Base-by-base conservation (phyloP, 2,888 invertebrate species). In the Trissolcus japonicus region DNA sequence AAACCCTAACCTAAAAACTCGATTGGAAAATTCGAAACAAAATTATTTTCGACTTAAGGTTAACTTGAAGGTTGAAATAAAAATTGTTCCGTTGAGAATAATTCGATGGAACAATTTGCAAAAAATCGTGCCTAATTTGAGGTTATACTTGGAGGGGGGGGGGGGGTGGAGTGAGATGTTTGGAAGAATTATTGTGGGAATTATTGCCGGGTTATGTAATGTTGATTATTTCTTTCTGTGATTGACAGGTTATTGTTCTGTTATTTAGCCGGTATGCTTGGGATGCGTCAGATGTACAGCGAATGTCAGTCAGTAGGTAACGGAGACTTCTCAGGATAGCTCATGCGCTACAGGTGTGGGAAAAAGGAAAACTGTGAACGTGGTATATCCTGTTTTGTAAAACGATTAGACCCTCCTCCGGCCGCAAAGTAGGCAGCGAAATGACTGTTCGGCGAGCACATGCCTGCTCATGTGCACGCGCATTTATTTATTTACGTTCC, bases 321-420 rank as follows among this genome's bases (percentile, higher is more conserved):
- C 61, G 65, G 41, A 54, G 63, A 74, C 62, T 67, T 65, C 65
- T 71, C 7, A 74, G 55, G 73, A 73, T 78, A 56, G 71, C 14
- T 35, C 29, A 55, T 67, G 56, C 41, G 53, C 9, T 54, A 19
- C 54, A 54, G 48, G 60, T 65, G 79, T 71, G 61, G 53, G 60
- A 75, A 73, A 78, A 73, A 69, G 59, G 62, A 76, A 76, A 76
- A 79, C 60, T 55, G 59, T 51, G 51, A 66, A 75, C 53, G 54
- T 60, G 67, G 68, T 76, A 68, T 75, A 80, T 80, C 80, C 79
- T 79, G 80, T 80, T 80, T 76, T 74, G 78, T 77, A 79, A 79
- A 79, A 57, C 46, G 56, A 68, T 57, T 57, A 57, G 59, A 71
- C 53, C 77, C 78, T 60, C 68, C 68, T 59, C 57, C 54, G 35